Evolutionary conservation across 2,113 vertebrate genomes (phyloP).

Genomic region (Potamarius usumacintae): DNA sequence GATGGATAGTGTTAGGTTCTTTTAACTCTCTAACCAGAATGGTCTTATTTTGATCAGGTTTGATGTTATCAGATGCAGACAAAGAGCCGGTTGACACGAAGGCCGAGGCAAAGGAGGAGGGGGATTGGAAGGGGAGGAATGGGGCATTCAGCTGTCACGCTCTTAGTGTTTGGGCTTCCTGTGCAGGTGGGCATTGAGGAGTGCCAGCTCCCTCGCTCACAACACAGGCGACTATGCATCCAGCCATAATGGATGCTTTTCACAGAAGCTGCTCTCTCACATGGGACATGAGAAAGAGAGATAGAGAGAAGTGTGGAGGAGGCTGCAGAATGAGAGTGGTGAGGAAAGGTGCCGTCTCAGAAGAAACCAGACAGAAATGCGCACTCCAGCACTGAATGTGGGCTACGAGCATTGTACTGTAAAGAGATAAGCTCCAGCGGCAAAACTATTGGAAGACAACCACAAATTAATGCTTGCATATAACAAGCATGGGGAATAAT

Average conservation of each 20-base stretch:
- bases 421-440: slow-evolving; percentile 4
- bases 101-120: slow-evolving; percentile 30
- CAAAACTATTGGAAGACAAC: neutral
- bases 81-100: slow-evolving; percentile 56
- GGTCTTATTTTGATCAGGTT: slow-evolving; percentile 50
- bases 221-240: slow-evolving; percentile 77
- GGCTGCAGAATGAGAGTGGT: slow-evolving; percentile 55
- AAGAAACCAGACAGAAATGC: slow-evolving; percentile 31
- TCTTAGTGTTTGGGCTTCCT: slow-evolving; percentile 69
- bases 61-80: slow-evolving; percentile 58
- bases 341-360: slow-evolving; percentile 20
- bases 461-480: slow-evolving; percentile 22
- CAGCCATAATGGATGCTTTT: slow-evolving; percentile 79
- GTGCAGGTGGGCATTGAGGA: slow-evolving; percentile 77
- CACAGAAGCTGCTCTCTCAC: slow-evolving; percentile 61
- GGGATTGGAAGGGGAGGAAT: slow-evolving; percentile 57
- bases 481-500: slow-evolving; percentile 28
- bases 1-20: neutral
- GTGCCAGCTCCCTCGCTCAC: slow-evolving; percentile 74
- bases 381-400: slow-evolving; percentile 19
- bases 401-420: neutral
- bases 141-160: slow-evolving; percentile 75
- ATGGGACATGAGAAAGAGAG: slow-evolving; percentile 51
- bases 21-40: slow-evolving; percentile 21
- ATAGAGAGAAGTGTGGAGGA: slow-evolving; percentile 47